Conservation (phyloP, 2,888 invertebrate species). For the Leptura quadrifasciata region DNA sequence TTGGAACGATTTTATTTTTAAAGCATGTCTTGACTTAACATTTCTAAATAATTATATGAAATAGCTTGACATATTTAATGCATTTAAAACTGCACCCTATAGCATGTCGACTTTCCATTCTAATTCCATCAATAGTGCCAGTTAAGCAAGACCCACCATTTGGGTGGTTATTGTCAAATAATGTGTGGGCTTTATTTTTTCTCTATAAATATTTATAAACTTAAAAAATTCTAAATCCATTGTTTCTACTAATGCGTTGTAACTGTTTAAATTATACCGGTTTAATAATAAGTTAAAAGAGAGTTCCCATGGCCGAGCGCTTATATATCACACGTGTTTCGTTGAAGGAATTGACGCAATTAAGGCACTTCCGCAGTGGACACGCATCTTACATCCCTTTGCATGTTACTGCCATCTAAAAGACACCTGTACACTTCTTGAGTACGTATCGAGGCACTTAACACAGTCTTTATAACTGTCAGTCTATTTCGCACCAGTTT, state of each 20-base stretch:
- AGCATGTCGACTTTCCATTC: too few species aligned
- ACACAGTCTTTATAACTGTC: slow-evolving; percentile 45
- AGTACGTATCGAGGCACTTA: slow-evolving; percentile 51
- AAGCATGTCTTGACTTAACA: too few species aligned
- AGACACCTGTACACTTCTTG: slow-evolving; percentile 52
- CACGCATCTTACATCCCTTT: slow-evolving; percentile 67
- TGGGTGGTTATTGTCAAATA: slow-evolving; percentile 42
- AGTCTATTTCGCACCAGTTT: slow-evolving; percentile 29
- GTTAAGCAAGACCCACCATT: slow-evolving; percentile 27
- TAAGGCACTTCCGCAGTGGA: slow-evolving; percentile 71
- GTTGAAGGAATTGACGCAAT: slow-evolving; percentile 69
- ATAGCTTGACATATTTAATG: too few species aligned
- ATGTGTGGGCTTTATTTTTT: slow-evolving; percentile 31
- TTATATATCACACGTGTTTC: slow-evolving; percentile 62
- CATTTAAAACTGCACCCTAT: too few species aligned
- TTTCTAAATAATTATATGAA: too few species aligned
- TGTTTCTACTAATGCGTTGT: slow-evolving; percentile 41
- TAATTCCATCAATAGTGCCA: background rate
- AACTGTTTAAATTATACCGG: slow-evolving; percentile 39
- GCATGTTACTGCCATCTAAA: slow-evolving; percentile 56
- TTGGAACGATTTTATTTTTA: too few species aligned
- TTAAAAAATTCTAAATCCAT: slow-evolving; percentile 33
- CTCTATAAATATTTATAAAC: slow-evolving; percentile 39
- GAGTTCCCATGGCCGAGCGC: slow-evolving; percentile 48
- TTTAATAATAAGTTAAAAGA: slow-evolving; percentile 27